Evolutionary conservation across 1,140 invertebrate genomes (phyloP).

Genomic region (Forficula auricularia): DNA sequence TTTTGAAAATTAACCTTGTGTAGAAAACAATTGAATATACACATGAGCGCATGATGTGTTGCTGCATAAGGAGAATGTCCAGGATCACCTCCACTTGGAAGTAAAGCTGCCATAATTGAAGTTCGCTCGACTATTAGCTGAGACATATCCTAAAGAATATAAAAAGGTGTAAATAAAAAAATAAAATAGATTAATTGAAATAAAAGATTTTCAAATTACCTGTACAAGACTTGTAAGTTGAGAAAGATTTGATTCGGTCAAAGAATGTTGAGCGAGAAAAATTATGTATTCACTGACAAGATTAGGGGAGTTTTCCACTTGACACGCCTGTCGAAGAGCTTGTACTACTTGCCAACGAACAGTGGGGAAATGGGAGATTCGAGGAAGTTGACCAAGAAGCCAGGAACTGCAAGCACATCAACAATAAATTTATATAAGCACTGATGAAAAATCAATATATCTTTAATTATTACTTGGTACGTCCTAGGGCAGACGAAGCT

Average conservation of each 20-base stretch:
- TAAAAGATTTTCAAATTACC: slow-evolving; percentile 23
- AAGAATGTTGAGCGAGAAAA: slow-evolving; percentile 61
- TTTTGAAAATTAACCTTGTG: slow-evolving; percentile 33
- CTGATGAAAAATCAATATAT: not conserved
- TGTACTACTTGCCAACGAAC: slow-evolving; percentile 43
- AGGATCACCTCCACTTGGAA: slow-evolving; percentile 31
- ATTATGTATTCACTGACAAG: slow-evolving; percentile 77
- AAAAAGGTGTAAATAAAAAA: no score
- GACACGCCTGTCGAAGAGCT: slow-evolving; percentile 62
- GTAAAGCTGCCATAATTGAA: slow-evolving; percentile 65
- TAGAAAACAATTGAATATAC: slow-evolving; percentile 60
- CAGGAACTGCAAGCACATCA: slow-evolving; percentile 27
- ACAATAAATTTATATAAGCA: not conserved
- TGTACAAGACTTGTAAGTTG: no score
- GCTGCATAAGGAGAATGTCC: slow-evolving; percentile 15
- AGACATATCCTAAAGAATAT: slow-evolving; percentile 51
- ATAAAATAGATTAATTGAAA: not conserved
- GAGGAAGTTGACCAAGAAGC: slow-evolving; percentile 59
- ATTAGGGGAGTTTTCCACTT: slow-evolving; percentile 73
- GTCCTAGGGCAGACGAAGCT: no score
- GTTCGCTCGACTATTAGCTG: slow-evolving; percentile 85
- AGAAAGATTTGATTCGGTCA: slow-evolving; percentile 30
- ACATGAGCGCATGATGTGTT: slow-evolving; percentile 57
- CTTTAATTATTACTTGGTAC: no score
- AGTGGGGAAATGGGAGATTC: slow-evolving; percentile 49